Percentiles rank a stretch among this genome's conserved stretches.
Evolutionary conservation across 1,140 invertebrate species (phyloP).

Genomic region (Lordiphosa stackelbergi): DNA sequence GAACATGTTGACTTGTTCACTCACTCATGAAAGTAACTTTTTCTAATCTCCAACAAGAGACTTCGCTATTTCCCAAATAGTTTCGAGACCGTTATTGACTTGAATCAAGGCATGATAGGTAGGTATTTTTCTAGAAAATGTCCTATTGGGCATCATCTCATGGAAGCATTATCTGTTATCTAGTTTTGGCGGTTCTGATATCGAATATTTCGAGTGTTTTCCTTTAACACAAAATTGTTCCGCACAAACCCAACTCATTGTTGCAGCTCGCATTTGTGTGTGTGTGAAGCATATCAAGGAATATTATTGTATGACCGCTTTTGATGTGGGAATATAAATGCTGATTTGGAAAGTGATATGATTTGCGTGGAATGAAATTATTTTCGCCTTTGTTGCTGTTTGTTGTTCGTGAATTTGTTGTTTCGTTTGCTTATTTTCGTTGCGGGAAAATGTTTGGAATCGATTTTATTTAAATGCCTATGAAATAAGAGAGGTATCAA

Average conservation of each 20-base stretch:
- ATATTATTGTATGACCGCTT: constrained; percentile 29
- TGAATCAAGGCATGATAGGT: no score
- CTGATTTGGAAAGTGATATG: constrained; percentile 41
- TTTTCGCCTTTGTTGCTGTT: constrained; percentile 32
- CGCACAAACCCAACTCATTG: neutral
- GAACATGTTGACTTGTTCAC: no score
- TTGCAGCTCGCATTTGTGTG: constrained; percentile 3
- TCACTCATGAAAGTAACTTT: no score
- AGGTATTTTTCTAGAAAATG: no score
- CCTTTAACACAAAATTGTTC: no score
- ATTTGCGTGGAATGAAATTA: constrained; percentile 46
- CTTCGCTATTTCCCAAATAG: no score
- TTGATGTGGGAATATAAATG: constrained; percentile 34
- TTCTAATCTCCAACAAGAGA: no score
- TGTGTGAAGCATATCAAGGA: constrained; percentile 8
- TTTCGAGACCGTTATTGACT: no score
- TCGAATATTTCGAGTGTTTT: no score
- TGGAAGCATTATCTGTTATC: no score
- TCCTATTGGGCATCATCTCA: no score
- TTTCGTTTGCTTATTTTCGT: constrained; percentile 16
- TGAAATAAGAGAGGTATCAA: constrained; percentile 33
- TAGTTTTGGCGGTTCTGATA: no score
- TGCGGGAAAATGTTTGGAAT: constrained; percentile 37
- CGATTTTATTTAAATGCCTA: constrained; percentile 51
- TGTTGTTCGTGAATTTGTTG: constrained; percentile 6